These are phyloP conservation scores for Rotaria magnacalcarata DNA, from an alignment of 2,888 invertebrate genomes.

Conservation along the genomic window DNA sequence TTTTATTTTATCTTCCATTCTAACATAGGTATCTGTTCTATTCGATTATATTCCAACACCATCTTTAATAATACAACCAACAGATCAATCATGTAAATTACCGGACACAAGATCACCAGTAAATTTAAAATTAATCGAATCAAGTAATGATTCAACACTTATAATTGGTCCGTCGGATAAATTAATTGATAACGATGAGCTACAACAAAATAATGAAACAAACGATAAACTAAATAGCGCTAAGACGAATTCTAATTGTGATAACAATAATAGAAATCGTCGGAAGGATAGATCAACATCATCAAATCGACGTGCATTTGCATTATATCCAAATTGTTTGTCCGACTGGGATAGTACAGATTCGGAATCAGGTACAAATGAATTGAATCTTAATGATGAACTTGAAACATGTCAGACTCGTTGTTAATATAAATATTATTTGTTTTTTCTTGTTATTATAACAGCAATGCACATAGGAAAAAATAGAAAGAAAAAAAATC, in stretches of 20 bases:
- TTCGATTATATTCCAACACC: conserved; percentile 16
- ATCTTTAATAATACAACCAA: neutral
- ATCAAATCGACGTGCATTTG: neutral
- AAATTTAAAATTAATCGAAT: conserved; percentile 21
- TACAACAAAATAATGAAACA: neutral
- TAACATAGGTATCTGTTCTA: neutral
- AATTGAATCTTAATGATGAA: neutral
- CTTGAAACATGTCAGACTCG: neutral
- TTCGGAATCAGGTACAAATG: neutral
- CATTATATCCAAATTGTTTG: neutral
- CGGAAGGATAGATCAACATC: neutral
- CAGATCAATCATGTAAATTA: neutral
- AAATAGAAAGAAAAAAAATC: neutral
- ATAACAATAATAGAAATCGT: no score
- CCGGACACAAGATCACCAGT: neutral
- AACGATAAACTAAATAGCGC: neutral
- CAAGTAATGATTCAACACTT: neutral
- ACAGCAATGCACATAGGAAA: neutral
- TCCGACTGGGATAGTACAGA: conserved; percentile 13
- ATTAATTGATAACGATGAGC: neutral
- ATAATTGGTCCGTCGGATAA: conserved; percentile 3
- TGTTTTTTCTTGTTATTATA: neutral
- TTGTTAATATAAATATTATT: neutral
- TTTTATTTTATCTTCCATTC: neutral
- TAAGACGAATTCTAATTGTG: neutral